Evolutionary conservation across 2,888 invertebrate genomes (phyloP).

Genomic region (Caradrina clavipalpis): DNA sequence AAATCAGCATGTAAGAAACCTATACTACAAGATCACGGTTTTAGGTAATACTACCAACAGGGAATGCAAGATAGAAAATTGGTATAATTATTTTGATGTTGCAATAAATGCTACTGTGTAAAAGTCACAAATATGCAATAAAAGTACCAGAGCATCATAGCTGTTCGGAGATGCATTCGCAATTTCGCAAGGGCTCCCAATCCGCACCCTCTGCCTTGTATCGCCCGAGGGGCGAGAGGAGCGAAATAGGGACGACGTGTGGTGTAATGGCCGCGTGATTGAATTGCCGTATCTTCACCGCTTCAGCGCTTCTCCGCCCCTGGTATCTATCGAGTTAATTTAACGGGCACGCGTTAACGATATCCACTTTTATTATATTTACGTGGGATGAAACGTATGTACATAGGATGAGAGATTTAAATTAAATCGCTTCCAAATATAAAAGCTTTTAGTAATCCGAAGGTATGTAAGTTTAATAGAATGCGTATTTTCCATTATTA

Average conservation of each 20-base stretch:
- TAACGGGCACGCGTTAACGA: constrained; percentile 70
- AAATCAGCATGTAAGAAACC: not conserved
- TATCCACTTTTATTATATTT: constrained; percentile 54
- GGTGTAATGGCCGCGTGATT: constrained; percentile 83
- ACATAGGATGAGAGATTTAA: constrained; percentile 1
- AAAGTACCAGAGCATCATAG: constrained; percentile 79
- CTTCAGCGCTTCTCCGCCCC: constrained; percentile 77
- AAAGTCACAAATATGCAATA: constrained; percentile 76
- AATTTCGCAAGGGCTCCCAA: constrained; percentile 74
- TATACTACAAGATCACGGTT: not conserved
- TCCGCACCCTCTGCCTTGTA: constrained; percentile 62
- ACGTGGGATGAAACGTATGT: constrained; percentile 19
- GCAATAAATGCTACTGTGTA: not conserved
- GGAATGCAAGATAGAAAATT: not conserved
- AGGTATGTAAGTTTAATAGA: not conserved
- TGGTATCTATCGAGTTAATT: constrained; percentile 82
- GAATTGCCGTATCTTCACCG: constrained; percentile 83
- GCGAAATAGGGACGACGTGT: constrained; percentile 72
- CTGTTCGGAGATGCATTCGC: constrained; percentile 72
- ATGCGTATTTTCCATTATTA: not conserved
- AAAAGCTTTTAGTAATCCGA: constrained; percentile 7
- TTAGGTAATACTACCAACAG: not conserved
- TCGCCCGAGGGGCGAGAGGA: constrained; percentile 62
- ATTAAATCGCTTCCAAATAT: constrained; percentile 11
- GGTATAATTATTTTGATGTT: not conserved